Evolutionary conservation across 2,888 invertebrate genomes (phyloP).

Genomic region (Theodoxus fluviatilis): DNA sequence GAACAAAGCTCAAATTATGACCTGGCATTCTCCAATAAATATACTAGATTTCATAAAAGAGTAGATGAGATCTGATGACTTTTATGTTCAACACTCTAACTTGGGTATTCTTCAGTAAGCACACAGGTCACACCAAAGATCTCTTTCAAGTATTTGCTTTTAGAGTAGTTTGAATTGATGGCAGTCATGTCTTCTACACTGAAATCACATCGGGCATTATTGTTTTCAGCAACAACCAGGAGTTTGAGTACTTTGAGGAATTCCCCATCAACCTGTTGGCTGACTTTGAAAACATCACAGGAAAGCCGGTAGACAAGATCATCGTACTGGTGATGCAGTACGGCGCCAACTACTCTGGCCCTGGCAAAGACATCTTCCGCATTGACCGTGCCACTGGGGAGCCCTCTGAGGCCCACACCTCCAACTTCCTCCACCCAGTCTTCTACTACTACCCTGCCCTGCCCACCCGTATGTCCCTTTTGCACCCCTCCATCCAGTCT

Average conservation of each 20-base stretch:
- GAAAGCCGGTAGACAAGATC: conserved; percentile 49
- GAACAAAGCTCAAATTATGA: too few species aligned
- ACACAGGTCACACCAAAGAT: too few species aligned
- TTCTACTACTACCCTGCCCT: conserved; percentile 65
- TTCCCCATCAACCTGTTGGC: conserved; percentile 64
- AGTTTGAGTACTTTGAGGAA: conserved; percentile 62
- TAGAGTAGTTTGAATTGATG: too few species aligned
- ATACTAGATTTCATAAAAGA: too few species aligned
- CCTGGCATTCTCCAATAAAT: too few species aligned
- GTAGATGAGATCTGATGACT: too few species aligned
- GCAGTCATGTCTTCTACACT: too few species aligned
- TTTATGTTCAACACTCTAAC: too few species aligned
- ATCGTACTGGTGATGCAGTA: conserved; percentile 65
- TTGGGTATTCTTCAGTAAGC: too few species aligned
- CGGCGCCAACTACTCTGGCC: conserved; percentile 65
- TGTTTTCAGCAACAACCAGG: conserved; percentile 42
- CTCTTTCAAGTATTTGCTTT: too few species aligned
- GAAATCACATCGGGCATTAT: too few species aligned
- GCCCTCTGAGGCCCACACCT: conserved; percentile 63
- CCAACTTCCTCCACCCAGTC: conserved; percentile 68
- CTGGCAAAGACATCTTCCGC: conserved; percentile 65
- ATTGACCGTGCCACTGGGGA: conserved; percentile 63
- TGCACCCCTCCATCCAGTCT: conserved; percentile 67
- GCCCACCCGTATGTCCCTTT: conserved; percentile 63
- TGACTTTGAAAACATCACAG: conserved; percentile 56